Percentiles rank a stretch among this genome's conserved stretches.
Conservation (phyloP, 37 sponge, comb jelly and placozoan species). For the Haliclona indistincta region DNA sequence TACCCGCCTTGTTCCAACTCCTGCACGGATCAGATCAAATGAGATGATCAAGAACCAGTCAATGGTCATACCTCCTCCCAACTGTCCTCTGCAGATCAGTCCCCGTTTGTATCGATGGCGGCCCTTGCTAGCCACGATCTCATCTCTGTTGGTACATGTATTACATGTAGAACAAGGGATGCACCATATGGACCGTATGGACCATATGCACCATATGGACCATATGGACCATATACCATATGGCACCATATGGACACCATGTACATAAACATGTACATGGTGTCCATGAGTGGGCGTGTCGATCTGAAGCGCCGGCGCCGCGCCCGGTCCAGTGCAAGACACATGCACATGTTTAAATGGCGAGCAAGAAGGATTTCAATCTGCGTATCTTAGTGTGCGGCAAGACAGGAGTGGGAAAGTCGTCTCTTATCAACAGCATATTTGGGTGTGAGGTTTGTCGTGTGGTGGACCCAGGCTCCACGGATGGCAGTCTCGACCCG, state of each 20-base stretch:
- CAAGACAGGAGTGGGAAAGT: conserved; percentile 13
- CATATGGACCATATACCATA: too few species aligned
- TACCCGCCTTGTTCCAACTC: conserved; percentile 89
- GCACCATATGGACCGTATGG: conserved; percentile 36
- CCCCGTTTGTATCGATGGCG: conserved; percentile 57
- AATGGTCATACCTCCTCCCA: conserved; percentile 76
- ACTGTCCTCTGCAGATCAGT: conserved; percentile 73
- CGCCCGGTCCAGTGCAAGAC: too few species aligned
- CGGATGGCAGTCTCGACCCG: background rate
- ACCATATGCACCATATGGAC: too few species aligned
- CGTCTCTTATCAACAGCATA: too few species aligned
- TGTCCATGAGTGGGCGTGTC: too few species aligned
- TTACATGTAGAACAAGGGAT: conserved; percentile 51
- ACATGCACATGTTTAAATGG: too few species aligned
- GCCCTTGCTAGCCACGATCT: conserved; percentile 69
- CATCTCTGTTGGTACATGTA: too few species aligned
- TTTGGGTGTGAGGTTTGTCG: too few species aligned
- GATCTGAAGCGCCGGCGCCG: too few species aligned
- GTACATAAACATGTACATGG: background rate
- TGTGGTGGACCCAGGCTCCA: too few species aligned
- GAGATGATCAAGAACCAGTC: background rate
- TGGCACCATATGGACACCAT: too few species aligned
- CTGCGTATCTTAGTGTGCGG: conserved; percentile 6
- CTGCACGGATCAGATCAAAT: conserved; percentile 17
- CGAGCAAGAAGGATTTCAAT: background rate